phyloP scores from a whole-genome alignment of 1,140 invertebrate genomes.

The Eriosoma lanigerum region DNA sequence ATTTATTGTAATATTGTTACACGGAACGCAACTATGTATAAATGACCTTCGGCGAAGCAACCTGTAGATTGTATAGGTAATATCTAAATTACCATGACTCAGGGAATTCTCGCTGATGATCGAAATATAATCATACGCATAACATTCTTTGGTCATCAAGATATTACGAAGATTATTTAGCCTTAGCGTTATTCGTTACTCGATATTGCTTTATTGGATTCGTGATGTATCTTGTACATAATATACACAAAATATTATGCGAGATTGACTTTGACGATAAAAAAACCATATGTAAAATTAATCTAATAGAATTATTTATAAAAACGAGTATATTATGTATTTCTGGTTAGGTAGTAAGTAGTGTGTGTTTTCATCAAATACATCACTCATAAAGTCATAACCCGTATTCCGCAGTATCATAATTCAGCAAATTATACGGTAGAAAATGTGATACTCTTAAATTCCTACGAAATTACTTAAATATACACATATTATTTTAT shows the following conservation, averaged over 20 bases:
- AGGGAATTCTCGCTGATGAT: background rate
- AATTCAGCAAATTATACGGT: no score
- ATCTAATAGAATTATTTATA: no score
- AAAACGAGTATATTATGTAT: no score
- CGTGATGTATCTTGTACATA: background rate
- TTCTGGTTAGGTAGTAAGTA: no score
- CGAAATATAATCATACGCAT: slow-evolving; percentile 27
- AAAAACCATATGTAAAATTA: background rate
- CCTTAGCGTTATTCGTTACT: background rate
- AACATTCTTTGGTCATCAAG: background rate
- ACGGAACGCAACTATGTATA: slow-evolving; percentile 7
- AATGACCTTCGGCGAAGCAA: background rate
- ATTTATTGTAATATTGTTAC: background rate
- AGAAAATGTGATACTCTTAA: no score
- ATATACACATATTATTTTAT: no score
- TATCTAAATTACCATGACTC: background rate
- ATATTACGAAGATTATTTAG: slow-evolving; percentile 8
- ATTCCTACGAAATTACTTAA: no score
- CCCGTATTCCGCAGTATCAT: no score
- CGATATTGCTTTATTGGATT: background rate
- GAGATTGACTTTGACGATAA: background rate
- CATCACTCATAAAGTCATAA: no score
- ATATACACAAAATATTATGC: no score
- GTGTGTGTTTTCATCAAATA: no score
- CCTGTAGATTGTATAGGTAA: background rate